Conservation (phyloP, 2,888 invertebrate genomes). For the Torymus tubicola region DNA sequence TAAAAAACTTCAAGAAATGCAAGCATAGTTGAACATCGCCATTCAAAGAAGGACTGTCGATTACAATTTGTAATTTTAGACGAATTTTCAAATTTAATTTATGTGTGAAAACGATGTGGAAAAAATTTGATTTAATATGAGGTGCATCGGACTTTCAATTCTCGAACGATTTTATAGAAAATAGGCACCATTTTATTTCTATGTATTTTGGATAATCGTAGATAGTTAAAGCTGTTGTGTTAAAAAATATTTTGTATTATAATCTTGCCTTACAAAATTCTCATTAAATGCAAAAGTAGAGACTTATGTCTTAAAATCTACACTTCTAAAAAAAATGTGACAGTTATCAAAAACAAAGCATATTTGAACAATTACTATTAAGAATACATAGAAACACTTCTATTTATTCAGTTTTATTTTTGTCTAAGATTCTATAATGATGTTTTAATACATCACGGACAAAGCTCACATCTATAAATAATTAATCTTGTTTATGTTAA, state of each 20-base stretch:
- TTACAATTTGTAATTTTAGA: slow-evolving; percentile 49
- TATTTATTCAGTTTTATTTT: slow-evolving; percentile 28
- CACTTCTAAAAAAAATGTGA: slow-evolving; percentile 12
- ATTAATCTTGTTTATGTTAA: slow-evolving; percentile 21
- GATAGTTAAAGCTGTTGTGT: slow-evolving; percentile 31
- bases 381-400: slow-evolving; percentile 16
- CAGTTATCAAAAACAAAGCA: slow-evolving; percentile 16
- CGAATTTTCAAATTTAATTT: slow-evolving; percentile 45
- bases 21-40: slow-evolving; percentile 58
- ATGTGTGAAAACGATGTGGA: slow-evolving; percentile 29
- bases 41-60: slow-evolving; percentile 36
- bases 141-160: slow-evolving; percentile 6
- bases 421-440: neutral
- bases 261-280: slow-evolving; percentile 40
- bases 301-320: slow-evolving; percentile 18
- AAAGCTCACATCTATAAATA: slow-evolving; percentile 17
- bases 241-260: slow-evolving; percentile 37
- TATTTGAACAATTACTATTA: slow-evolving; percentile 8
- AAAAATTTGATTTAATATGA: slow-evolving; percentile 43
- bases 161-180: slow-evolving; percentile 37
- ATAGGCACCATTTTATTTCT: slow-evolving; percentile 29
- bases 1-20: slow-evolving; percentile 83
- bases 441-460: slow-evolving; percentile 28
- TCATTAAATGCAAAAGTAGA: slow-evolving; percentile 21
- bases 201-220: slow-evolving; percentile 21